Percentiles rank a stretch among this genome's conserved stretches.
Conservation (phyloP, 2,888 invertebrate genomes). For the Hanleya hanleyi region DNA sequence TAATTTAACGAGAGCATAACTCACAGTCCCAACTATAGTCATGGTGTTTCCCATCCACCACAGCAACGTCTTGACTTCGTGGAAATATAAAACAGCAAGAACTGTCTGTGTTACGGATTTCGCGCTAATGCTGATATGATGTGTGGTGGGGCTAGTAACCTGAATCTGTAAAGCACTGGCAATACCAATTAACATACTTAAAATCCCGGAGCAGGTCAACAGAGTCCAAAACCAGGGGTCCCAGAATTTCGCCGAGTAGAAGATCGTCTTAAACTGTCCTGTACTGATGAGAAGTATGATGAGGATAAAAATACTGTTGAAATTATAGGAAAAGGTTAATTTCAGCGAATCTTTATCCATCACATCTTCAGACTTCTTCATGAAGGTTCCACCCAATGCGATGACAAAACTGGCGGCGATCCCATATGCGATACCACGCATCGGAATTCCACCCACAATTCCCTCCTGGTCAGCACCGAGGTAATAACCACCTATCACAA, state of each 20-base stretch:
- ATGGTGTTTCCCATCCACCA: conserved; percentile 72
- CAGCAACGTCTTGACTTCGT: conserved; percentile 60
- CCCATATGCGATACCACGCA: conserved; percentile 68
- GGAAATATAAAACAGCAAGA: conserved; percentile 66
- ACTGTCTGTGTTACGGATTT: conserved; percentile 72
- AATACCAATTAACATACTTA: conserved; percentile 69
- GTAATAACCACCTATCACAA: conserved; percentile 68
- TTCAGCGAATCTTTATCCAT: conserved; percentile 62
- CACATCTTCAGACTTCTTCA: conserved; percentile 63
- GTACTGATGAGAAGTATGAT: conserved; percentile 63
- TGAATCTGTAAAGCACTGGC: conserved; percentile 71
- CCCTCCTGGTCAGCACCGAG: conserved; percentile 71
- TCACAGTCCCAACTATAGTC: conserved; percentile 66
- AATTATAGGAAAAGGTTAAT: conserved; percentile 65
- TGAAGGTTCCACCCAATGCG: conserved; percentile 69
- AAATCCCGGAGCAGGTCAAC: conserved; percentile 59
- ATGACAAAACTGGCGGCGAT: conserved; percentile 68
- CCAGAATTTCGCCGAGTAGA: conserved; percentile 40
- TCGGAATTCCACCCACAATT: conserved; percentile 62
- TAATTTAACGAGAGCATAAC: conserved; percentile 60
- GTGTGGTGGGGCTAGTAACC: conserved; percentile 71
- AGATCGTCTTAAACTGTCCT: conserved; percentile 59
- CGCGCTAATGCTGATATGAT: conserved; percentile 71
- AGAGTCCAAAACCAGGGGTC: conserved; percentile 56
- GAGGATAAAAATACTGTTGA: conserved; percentile 64